Base-by-base conservation (phyloP, 2,113 vertebrate genomes). In the Grus americana region DNA sequence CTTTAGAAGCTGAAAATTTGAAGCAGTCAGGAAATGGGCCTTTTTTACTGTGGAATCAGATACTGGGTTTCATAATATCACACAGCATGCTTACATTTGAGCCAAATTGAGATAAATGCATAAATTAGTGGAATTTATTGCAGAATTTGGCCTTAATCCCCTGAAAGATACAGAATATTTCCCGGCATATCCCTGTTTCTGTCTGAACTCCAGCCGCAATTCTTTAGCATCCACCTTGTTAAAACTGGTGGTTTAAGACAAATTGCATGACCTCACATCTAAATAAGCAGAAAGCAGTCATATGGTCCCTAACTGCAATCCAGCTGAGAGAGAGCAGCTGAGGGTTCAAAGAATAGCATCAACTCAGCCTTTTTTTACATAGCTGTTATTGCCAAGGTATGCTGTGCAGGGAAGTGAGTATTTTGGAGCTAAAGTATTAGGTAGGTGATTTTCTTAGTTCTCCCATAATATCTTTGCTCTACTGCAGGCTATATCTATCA, bases 271-370 rank as follows among this genome's bases (percentile, higher is more conserved):
- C 70, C 54, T 91, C 81, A 61, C 92, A 82, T 92, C 78, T 79
- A 88, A 94, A 91, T 65, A 92, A 96, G 90, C 3, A 2, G 90
- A 90, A 82, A 87, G 85, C 66, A 54, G 70, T 96, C 92, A 82
- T 85, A 68, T 79, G 93, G 94, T 87, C 90, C 88, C 52, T 95
- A 82, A 96, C 90, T 95, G 90, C 87, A 81, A 10, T 86, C 94
- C 95, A 95, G 91, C 94, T 95, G 96, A 92, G 88, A 90, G 52
- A 17, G 67, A 79, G 82, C 91, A 83, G 92, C 88, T 95, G 94
- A 75, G 92, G 86, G 83, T 92, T 95, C 83, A 92, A 80, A 95
- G 91, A 95, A 95, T 66, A 94, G 94, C 91, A 92, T 73, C 88
- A 90, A 24, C 82, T 83, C 79, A 66, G 92, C 68, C 92, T 94